Evolutionary conservation across 2,797 vertebrate genomes (phyloP), one percentile per base, ranked within the genome.

Genomic region (Taeniopygia guttata): DNA sequence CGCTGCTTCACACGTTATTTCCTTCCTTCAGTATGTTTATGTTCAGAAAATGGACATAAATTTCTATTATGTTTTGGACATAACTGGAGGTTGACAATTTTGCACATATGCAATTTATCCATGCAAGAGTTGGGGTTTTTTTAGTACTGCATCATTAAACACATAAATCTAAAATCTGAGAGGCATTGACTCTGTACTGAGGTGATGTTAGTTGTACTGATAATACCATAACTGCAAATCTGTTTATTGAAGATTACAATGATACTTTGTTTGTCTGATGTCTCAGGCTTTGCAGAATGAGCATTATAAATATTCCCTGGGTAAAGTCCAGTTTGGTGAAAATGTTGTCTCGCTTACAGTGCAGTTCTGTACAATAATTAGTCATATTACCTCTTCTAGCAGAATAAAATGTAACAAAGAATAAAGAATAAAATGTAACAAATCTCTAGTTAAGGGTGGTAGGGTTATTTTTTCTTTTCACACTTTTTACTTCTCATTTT

Each of bases 401-500:
- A 86, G 64, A 64, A 90, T 19, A 76, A 84, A 82, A 59, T 42
- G 14, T 36, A 74, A 29, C 27, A 56, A 69, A 78, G 22, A 9
- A 38, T 38, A 38, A 38, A 86, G 64, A 64, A 90, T 19, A 76
- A 84, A 82, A 59, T 42, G 14, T 36, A 74, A 29, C 27, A 56
- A 69, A 77, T 36, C 17, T 79, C 51, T 21, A 21, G 16, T 36
- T 26, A 10, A n/a, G n/a, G 4, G 5, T 51, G n/a, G 3, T 62
- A n/a, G 6, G 4, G 1, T 3, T 12, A 9, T 22, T 48, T 46
- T n/a, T 64, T 16, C 4, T 16, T 46, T 42, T 73, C 38, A 26
- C 62, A 42, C 55, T 73, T 88, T 83, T 69, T 79, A 42, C 66
- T 91, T 95, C 77, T 82, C 34, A 8, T 79, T 95, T 93, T 94